Evolutionary conservation across 2,113 vertebrate species (phyloP), one percentile per base, ranked within the genome.

Genomic region (Nestor notabilis): DNA sequence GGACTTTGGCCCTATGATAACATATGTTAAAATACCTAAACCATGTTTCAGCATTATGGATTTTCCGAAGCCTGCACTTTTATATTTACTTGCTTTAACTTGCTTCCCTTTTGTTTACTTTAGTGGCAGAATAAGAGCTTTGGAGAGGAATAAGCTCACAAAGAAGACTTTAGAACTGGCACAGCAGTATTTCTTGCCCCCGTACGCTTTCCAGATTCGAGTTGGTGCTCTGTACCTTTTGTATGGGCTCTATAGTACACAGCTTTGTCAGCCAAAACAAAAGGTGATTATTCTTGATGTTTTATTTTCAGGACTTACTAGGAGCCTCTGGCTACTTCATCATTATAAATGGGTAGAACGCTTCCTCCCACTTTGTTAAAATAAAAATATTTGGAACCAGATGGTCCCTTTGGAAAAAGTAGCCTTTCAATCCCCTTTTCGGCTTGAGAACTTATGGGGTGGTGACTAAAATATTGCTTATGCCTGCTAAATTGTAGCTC

Each of bases 181-280:
- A 11, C 98, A 89, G 91, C 87, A 81, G 11, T 99, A 98, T 94
- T 98, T 99, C 90, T 91, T 99, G 65, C 99, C 99, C 3, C 99
- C 99, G 0, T 99, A 99, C 28, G 98, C 98, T 50, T 99, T 99
- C 97, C 99, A 99, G 97, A 99, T 99, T 82, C 95, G 99, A 90
- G 99, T 99, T 18, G 99, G 99, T 39, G 99, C 98, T 8, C 98
- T 99, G 56, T 99, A 99, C 91, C 98, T 99, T 66, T 96, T 99
- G 7, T 99, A 99, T 56, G 98, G 99, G 11, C 95, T 99, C 65
- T 99, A 99, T 31, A 97, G 87, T 61, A 95, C 96, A 10, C 99
- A 99, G 74, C 97, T 98, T 7, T 98, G 98, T 55, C 95, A 97
- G 37, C 99, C 99, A 27, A 98, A 98, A 44, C 98, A 99, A 87